These are phyloP conservation scores for Aurelia aurita DNA, from an alignment of 30 jellyfish, hydroid and myxozoan species.

Conservation along the genomic window DNA sequence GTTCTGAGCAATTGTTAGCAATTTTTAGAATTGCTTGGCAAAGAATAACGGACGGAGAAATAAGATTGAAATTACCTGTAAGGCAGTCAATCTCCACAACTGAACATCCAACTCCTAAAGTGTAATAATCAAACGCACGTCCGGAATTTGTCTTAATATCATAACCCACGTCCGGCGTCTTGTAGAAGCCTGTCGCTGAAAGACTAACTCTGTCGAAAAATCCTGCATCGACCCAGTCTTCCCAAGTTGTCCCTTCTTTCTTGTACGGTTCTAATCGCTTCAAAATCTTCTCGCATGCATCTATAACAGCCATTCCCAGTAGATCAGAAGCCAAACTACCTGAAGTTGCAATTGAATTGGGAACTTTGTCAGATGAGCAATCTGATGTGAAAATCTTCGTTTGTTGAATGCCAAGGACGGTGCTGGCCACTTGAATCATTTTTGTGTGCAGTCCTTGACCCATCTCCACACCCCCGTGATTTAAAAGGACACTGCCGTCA, in stretches of 20 bases:
- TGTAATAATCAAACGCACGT: not conserved
- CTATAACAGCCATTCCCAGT: constrained; percentile 33
- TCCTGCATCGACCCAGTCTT: constrained; percentile 32
- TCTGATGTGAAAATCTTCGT: constrained; percentile 5
- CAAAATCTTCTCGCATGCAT: constrained; percentile 36
- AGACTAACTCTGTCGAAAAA: constrained; percentile 27
- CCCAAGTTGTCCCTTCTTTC: constrained; percentile 17
- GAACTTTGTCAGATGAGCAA: constrained; percentile 33
- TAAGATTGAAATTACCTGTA: constrained; percentile 11
- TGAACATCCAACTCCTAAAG: constrained; percentile 48
- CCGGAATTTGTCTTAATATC: constrained; percentile 39
- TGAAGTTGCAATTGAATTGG: constrained; percentile 9
- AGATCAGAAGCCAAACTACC: constrained; percentile 30
- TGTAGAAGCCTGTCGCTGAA: constrained; percentile 43
- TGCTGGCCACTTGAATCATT: constrained; percentile 39
- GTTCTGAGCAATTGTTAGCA: no score
- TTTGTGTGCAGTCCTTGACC: constrained; percentile 61
- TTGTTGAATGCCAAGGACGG: constrained; percentile 16
- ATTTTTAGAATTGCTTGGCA: no score
- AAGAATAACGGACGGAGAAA: no score
- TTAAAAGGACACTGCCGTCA: constrained; percentile 33
- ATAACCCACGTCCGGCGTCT: constrained; percentile 33
- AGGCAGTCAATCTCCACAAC: constrained; percentile 44
- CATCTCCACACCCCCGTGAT: constrained; percentile 47
- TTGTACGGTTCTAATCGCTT: constrained; percentile 34